phyloP scores from a whole-genome alignment of 23 tunicate species.

The Styela plicata region DNA sequence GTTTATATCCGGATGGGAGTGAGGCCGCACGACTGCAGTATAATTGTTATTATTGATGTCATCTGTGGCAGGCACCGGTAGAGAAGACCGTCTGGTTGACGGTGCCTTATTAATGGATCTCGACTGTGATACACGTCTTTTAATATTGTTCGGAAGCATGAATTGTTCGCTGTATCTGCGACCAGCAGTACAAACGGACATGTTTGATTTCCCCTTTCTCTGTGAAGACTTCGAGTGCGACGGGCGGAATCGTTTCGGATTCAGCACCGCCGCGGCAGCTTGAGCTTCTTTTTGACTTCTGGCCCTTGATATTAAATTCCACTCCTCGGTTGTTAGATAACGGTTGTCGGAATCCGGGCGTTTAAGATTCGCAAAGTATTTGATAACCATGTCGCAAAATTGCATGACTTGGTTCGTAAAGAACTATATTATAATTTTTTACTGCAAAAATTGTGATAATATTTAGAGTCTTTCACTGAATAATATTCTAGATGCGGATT shows the following conservation, averaged over 20 bases:
- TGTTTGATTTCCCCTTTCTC: background rate
- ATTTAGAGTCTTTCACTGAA: too few species aligned
- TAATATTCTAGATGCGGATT: too few species aligned
- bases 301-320: slow-evolving; percentile 17
- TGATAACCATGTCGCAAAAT: slow-evolving; percentile 30
- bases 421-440: too few species aligned
- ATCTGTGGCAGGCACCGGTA: slow-evolving; percentile 6
- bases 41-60: slow-evolving; percentile 11
- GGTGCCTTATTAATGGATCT: background rate
- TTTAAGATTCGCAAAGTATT: slow-evolving; percentile 20
- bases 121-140: slow-evolving; percentile 13
- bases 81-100: slow-evolving; percentile 5
- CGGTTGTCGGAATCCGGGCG: slow-evolving; percentile 28
- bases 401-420: slow-evolving; percentile 22
- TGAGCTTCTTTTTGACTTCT: background rate
- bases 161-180: slow-evolving; percentile 17
- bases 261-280: slow-evolving; percentile 4
- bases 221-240: slow-evolving; percentile 1
- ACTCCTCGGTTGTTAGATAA: slow-evolving; percentile 24
- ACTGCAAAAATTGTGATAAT: too few species aligned
- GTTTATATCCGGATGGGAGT: slow-evolving; percentile 7
- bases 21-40: background rate
- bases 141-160: background rate
- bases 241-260: background rate
- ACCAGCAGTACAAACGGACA: slow-evolving; percentile 6